These are phyloP conservation scores for Amphilophus citrinellus DNA, from an alignment of 2,113 vertebrate species.

Conservation along the genomic window DNA sequence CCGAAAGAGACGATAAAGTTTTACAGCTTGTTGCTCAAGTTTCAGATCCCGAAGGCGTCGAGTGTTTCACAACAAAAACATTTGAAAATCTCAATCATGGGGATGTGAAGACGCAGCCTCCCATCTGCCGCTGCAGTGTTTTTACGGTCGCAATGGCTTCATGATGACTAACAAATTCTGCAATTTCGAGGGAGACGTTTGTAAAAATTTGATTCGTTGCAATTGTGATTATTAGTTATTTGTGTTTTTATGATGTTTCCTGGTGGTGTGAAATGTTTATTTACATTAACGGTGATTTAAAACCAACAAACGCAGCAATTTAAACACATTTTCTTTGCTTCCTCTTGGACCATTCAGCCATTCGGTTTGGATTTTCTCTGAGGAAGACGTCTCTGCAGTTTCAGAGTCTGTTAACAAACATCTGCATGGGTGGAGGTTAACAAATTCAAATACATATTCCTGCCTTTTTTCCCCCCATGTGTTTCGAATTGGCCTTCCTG, in stretches of 20 bases:
- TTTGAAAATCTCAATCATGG: not conserved
- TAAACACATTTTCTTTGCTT: not conserved
- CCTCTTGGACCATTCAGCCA: not conserved
- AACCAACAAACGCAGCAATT: fast-evolving
- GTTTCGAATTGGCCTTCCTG: slow-evolving; percentile 34
- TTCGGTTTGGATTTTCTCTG: fast-evolving
- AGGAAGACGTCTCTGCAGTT: not conserved
- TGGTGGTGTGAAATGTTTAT: not conserved
- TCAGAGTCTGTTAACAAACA: not conserved
- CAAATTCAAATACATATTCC: slow-evolving; percentile 8
- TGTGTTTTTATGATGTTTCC: not conserved
- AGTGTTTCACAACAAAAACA: not conserved
- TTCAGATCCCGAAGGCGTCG: slow-evolving; percentile 1
- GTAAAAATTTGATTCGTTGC: not conserved
- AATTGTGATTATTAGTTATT: slow-evolving; percentile 2
- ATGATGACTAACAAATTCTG: not conserved
- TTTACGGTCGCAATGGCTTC: not conserved
- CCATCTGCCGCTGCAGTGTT: slow-evolving; percentile 26
- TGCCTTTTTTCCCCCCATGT: not conserved
- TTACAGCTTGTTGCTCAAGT: not conserved
- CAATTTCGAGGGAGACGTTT: not conserved
- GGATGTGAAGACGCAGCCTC: not conserved
- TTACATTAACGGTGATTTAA: not conserved
- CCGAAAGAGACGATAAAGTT: not conserved
- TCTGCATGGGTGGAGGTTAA: not conserved